phyloP scores from a whole-genome alignment of 2,797 vertebrate genomes.

The Pseudomugil tenellus region DNA sequence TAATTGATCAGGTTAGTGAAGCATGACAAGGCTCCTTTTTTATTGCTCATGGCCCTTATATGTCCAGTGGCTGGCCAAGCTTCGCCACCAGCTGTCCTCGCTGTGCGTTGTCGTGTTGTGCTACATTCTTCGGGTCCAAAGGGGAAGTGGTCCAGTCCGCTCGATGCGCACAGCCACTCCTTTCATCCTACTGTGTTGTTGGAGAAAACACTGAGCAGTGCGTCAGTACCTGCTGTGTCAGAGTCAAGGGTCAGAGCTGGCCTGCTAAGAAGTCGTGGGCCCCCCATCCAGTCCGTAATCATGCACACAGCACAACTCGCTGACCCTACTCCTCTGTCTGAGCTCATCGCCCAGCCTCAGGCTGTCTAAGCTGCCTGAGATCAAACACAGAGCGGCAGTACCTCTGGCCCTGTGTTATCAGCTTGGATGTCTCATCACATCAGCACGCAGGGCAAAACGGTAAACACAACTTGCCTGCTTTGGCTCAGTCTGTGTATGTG shows the following conservation, averaged over 20 bases:
- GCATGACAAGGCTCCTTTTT: conserved; percentile 52
- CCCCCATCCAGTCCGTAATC: conserved; percentile 79
- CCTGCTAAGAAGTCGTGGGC: conserved; percentile 76
- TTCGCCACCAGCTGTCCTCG: conserved; percentile 45
- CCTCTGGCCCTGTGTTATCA: conserved; percentile 76
- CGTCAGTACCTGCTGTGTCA: conserved; percentile 68
- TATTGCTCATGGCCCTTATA: conserved; percentile 26
- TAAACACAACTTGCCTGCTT: conserved; percentile 75
- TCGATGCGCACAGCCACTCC: conserved; percentile 53
- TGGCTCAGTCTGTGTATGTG: conserved; percentile 39
- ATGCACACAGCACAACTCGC: conserved; percentile 76
- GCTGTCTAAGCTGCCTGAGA: conserved; percentile 62
- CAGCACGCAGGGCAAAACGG: conserved; percentile 76
- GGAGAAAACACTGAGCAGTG: conserved; percentile 73
- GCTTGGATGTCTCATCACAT: conserved; percentile 79
- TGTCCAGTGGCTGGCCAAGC: conserved; percentile 49
- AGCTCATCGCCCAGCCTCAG: conserved; percentile 40
- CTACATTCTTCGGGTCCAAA: conserved; percentile 61
- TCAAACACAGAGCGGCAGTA: conserved; percentile 75
- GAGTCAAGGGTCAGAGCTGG: conserved; percentile 75
- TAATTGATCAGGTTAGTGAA: conserved; percentile 58
- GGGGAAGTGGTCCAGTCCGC: conserved; percentile 66
- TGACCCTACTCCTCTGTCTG: conserved; percentile 63
- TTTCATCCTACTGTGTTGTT: conserved; percentile 80
- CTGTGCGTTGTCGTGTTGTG: conserved; percentile 39